Percentiles rank a stretch among this genome's conserved stretches.
phyloP scores from a whole-genome alignment of 2,888 invertebrate genomes.

The Morpho helenor region DNA sequence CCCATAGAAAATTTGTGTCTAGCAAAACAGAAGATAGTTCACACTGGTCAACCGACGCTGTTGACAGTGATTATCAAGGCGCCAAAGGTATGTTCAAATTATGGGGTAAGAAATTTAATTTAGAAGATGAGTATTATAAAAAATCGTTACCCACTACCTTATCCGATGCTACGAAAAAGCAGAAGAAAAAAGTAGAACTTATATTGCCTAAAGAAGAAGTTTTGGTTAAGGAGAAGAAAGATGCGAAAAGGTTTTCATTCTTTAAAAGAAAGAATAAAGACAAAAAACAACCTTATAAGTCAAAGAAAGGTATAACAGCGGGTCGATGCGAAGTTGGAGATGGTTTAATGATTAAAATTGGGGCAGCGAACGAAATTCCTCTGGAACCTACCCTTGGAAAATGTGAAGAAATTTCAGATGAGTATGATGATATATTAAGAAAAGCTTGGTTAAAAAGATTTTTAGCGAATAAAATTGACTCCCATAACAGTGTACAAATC shows the following conservation, averaged over 20 bases:
- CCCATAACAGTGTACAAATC: slow-evolving; percentile 50
- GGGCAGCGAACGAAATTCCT: slow-evolving; percentile 27
- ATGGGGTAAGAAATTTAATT: slow-evolving; percentile 59
- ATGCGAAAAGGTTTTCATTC: slow-evolving; percentile 52
- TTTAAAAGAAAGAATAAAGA: slow-evolving; percentile 51
- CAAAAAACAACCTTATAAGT: slow-evolving; percentile 37
- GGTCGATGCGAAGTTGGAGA: slow-evolving; percentile 59
- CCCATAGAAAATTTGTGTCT: slow-evolving; percentile 26
- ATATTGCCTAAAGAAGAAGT: slow-evolving; percentile 13
- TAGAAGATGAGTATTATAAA: slow-evolving; percentile 42
- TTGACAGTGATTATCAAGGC: slow-evolving; percentile 44
- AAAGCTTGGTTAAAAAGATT: slow-evolving; percentile 53
- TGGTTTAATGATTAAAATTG: slow-evolving; percentile 48
- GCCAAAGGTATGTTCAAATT: slow-evolving; percentile 61
- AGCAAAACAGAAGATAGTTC: slow-evolving; percentile 27
- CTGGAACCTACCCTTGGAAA: slow-evolving; percentile 21
- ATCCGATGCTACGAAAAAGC: slow-evolving; percentile 26
- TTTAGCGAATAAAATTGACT: slow-evolving; percentile 43
- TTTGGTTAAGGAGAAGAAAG: slow-evolving; percentile 35
- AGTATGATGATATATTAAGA: slow-evolving; percentile 37
- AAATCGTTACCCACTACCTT: slow-evolving; percentile 27
- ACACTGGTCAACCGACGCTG: slow-evolving; percentile 34
- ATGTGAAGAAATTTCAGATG: slow-evolving; percentile 27
- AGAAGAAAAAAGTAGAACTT: slow-evolving; percentile 26
- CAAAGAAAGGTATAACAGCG: slow-evolving; percentile 50